Percentiles rank a stretch among this genome's conserved stretches.
Conservation (phyloP, 1,140 invertebrate species). For the Zaprionus camerounensis region DNA sequence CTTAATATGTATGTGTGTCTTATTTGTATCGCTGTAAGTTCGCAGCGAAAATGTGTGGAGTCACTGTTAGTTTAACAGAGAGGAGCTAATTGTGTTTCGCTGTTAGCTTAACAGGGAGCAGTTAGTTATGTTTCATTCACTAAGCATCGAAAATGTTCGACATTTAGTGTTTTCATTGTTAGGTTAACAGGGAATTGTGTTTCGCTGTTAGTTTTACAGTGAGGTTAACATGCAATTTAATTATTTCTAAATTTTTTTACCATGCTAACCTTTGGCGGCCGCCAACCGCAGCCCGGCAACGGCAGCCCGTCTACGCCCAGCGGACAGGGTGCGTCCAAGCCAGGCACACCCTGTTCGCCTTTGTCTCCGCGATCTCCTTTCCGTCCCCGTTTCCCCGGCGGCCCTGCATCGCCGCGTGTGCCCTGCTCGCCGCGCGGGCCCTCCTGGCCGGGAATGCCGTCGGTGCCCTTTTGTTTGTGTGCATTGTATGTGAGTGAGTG, state of each 20-base stretch:
- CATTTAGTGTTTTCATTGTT: not conserved
- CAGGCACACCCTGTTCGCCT: conserved; percentile 96
- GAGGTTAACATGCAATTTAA: not conserved
- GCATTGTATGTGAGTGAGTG: conserved; percentile 8
- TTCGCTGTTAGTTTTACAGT: conserved; percentile 1
- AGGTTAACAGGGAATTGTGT: not conserved
- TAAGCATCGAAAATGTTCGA: no score
- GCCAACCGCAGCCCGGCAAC: conserved; percentile 96
- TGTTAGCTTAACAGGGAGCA: not conserved
- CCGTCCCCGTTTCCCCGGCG: conserved; percentile 93
- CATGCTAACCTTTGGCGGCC: conserved; percentile 91
- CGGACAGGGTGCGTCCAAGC: conserved; percentile 98
- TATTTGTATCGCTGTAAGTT: not conserved
- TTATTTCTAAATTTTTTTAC: conserved; percentile 23
- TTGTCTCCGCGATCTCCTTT: conserved; percentile 96
- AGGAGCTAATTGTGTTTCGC: not conserved
- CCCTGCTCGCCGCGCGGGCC: conserved; percentile 93
- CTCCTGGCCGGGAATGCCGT: conserved; percentile 95
- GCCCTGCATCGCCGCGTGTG: conserved; percentile 93
- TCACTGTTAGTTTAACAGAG: not conserved
- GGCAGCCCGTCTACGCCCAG: conserved; percentile 96
- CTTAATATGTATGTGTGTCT: not conserved
- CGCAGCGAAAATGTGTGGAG: not conserved
- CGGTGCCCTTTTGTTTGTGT: conserved; percentile 89
- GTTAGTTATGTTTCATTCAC: no score